Evolutionary conservation across 2,113 vertebrate genomes (phyloP), one percentile per base, ranked within the genome.

Genomic region (Pelusios castaneus): DNA sequence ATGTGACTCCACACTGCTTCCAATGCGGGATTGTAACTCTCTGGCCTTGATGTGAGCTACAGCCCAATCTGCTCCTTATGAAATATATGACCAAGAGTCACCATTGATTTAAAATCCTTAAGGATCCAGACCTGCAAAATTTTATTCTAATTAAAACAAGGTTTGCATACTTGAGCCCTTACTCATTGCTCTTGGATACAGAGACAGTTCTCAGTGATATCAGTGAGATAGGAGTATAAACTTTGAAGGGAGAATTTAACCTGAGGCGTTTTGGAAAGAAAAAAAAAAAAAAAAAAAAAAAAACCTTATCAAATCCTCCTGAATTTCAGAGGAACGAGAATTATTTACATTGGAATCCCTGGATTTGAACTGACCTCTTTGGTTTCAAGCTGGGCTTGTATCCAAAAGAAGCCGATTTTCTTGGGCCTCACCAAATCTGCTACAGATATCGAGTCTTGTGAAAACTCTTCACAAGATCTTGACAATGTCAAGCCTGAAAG

Each of bases 391-490:
- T 63, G 85, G 73, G 55, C 38, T 70, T 17, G 21, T 10, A 89
- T 51, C 13, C 54, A 54, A 83, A 81, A 47, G 1, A 24, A 47
- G 21, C 13, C 25, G 29, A 41, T 86, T 89, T 12, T 29, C 52
- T 91, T 0, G 0, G 29, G 45, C 34, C 41, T 78, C 9, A 9
- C 13, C 55, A 43, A 31, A 90, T 78, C 56, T 87, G 78, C 82
- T 16, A 34, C 43, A 83, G 82, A 43, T 24, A 85, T 10, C 41
- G 24, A 81, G 55, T 43, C 34, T 82, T 34, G 60, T 1, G 0
- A 47, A 92, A 70, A 0, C 13, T 41, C 16, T 85, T 70, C 63
- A n/a, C n/a, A 41, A 21, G 34, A 55, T 19, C 0, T 0, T 49
- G 24, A 75, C 8, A 55, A 9, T 0, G 0, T 51, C 75, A 52